Conservation (phyloP, 2,888 invertebrate genomes). For the Catocala sponsa region DNA sequence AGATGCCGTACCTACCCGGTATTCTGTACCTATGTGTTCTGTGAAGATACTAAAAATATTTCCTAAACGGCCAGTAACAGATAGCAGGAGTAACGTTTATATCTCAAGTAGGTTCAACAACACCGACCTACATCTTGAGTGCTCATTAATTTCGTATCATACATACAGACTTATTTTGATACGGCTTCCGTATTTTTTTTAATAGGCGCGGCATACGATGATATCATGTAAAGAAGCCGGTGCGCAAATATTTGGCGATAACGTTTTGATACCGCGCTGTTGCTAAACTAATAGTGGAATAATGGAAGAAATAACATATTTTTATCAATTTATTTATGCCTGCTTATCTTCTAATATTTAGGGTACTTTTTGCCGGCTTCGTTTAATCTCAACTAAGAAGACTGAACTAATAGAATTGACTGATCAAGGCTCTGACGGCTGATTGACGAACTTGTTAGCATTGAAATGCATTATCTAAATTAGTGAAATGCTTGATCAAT, state of each 20-base stretch:
- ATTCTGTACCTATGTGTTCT: no score
- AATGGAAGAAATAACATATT: conserved; percentile 3
- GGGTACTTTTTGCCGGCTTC: neutral
- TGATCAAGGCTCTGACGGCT: no score
- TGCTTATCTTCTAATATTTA: neutral
- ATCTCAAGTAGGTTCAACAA: conserved; percentile 74
- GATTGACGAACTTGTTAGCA: no score
- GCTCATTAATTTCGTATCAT: conserved; percentile 67
- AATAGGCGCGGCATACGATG: conserved; percentile 20
- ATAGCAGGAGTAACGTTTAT: conserved; percentile 58
- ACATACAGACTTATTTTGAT: conserved; percentile 57
- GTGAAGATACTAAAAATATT: conserved; percentile 32
- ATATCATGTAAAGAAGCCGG: conserved; percentile 13
- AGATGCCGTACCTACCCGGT: no score
- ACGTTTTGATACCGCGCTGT: conserved; percentile 17
- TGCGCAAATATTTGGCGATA: conserved; percentile 37
- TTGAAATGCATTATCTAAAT: no score
- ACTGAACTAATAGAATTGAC: no score
- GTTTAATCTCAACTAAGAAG: no score
- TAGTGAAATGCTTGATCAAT: no score
- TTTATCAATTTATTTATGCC: neutral
- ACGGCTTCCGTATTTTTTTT: conserved; percentile 52
- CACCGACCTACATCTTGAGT: conserved; percentile 70
- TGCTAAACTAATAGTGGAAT: conserved; percentile 17
- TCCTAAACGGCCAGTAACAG: conserved; percentile 33